phyloP scores from a whole-genome alignment of 2,113 vertebrate genomes.

The Macrotus californicus region DNA sequence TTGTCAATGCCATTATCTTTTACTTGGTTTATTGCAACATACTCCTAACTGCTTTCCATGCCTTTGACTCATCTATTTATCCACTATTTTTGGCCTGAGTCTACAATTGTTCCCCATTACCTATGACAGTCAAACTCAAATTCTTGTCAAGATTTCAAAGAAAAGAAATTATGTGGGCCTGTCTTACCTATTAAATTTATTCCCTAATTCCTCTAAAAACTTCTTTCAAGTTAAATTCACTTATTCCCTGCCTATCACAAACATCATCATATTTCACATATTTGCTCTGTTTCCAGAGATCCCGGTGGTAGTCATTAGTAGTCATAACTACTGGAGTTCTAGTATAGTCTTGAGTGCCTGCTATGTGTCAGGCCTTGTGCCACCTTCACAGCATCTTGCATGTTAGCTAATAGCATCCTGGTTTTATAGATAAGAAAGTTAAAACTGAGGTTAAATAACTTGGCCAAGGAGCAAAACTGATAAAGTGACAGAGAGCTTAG shows the following conservation, averaged over 20 bases:
- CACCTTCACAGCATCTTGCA: background rate
- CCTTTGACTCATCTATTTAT: background rate
- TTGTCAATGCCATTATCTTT: background rate
- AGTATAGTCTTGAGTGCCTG: background rate
- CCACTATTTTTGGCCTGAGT: background rate
- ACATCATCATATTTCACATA: background rate
- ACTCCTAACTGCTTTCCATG: background rate
- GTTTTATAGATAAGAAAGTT: background rate
- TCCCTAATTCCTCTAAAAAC: background rate
- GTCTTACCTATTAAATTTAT: background rate
- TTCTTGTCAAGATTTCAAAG: background rate
- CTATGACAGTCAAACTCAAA: background rate
- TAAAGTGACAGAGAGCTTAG: background rate
- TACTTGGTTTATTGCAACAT: background rate
- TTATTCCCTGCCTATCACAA: background rate
- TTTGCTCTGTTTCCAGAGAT: background rate
- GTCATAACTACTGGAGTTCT: background rate
- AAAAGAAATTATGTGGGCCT: background rate
- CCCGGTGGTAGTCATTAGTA: background rate
- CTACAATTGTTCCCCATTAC: background rate
- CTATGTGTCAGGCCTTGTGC: background rate
- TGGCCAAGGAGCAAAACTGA: background rate
- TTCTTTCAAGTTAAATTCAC: background rate
- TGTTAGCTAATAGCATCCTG: background rate
- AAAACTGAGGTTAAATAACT: background rate